These are phyloP conservation scores for Neuroterus valhalla DNA, from an alignment of 1,140 invertebrate genomes.

Conservation along the genomic window DNA sequence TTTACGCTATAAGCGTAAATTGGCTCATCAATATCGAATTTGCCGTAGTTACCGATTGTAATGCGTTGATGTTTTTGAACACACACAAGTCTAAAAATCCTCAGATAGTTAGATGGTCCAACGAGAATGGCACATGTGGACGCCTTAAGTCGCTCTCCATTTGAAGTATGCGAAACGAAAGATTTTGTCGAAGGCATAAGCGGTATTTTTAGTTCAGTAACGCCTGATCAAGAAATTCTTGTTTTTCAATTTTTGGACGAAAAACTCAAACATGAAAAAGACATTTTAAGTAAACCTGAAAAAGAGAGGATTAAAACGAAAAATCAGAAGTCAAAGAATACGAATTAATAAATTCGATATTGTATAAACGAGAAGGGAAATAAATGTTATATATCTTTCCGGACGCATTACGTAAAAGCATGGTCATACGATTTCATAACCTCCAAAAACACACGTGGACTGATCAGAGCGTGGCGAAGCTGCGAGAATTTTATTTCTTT, in stretches of 20 bases:
- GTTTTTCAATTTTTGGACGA: conserved; percentile 1
- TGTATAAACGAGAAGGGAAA: background rate
- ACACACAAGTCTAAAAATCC: background rate
- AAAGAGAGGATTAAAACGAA: background rate
- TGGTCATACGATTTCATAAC: conserved; percentile 40
- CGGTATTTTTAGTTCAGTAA: background rate
- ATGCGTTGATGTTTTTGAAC: background rate
- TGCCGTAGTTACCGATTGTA: background rate
- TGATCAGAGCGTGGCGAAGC: conserved; percentile 31
- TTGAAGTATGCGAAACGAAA: background rate
- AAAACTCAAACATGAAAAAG: background rate
- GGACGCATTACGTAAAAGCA: conserved; percentile 32
- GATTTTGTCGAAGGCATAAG: background rate
- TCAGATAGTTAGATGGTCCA: background rate
- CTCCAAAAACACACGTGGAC: conserved; percentile 33
- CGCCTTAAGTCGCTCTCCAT: background rate
- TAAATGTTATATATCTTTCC: conserved; percentile 37
- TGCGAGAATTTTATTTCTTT: conserved; percentile 42
- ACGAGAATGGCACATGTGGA: background rate
- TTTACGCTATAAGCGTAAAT: background rate
- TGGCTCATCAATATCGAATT: background rate
- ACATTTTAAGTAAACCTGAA: background rate
- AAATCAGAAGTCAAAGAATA: background rate
- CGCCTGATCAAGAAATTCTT: background rate
- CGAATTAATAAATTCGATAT: background rate